Evolutionary conservation across 2,888 invertebrate genomes (phyloP).

Genomic region (Habrosyne pyritoides): DNA sequence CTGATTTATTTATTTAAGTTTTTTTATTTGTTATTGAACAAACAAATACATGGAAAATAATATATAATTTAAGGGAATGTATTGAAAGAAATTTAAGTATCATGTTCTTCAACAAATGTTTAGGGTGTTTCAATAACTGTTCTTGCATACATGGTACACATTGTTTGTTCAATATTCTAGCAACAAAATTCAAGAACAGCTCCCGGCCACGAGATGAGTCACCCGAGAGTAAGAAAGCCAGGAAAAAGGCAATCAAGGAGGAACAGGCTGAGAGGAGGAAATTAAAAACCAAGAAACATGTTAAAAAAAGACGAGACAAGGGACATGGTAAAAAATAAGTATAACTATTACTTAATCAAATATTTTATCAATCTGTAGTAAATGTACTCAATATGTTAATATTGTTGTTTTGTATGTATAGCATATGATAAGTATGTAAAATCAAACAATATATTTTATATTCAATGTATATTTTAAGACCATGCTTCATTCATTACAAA

Average conservation of each 20-base stretch:
- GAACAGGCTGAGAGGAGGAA: conserved; percentile 94
- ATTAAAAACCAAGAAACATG: conserved; percentile 95
- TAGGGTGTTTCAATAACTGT: no score
- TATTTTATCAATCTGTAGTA: no score
- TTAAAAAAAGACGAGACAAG: conserved; percentile 95
- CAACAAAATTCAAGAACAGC: conserved; percentile 84
- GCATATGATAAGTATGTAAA: neutral
- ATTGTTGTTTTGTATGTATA: neutral
- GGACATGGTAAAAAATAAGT: conserved; percentile 63
- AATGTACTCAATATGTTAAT: no score
- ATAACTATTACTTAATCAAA: no score
- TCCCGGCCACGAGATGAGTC: conserved; percentile 91
- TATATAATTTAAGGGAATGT: no score
- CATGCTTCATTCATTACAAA: neutral
- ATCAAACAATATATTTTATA: neutral
- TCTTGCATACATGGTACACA: no score
- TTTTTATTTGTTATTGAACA: no score
- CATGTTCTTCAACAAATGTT: no score
- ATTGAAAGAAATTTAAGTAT: no score
- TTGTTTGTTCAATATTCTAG: conserved; percentile 52
- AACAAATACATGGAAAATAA: no score
- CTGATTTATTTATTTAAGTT: no score
- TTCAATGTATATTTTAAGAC: neutral
- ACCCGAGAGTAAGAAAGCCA: conserved; percentile 89
- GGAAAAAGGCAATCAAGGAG: conserved; percentile 95